Percentiles rank a stretch among this genome's conserved stretches.
Conservation (phyloP, 2,113 vertebrate genomes). For the Paracanthobrama guichenoti region DNA sequence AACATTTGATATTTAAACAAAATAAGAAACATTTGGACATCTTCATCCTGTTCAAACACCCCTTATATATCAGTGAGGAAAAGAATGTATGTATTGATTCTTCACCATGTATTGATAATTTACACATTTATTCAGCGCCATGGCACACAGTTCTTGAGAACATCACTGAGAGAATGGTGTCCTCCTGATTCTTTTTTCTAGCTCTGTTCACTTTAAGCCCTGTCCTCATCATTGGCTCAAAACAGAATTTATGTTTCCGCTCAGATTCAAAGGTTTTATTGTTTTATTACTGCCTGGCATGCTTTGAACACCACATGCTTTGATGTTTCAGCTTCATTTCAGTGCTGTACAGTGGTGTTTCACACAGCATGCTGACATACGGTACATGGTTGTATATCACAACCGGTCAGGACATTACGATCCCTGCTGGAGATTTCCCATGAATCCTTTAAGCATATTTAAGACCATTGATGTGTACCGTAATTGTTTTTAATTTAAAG, state of each 20-base stretch:
- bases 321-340: neutral
- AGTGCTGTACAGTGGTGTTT: neutral
- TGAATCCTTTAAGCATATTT: neutral
- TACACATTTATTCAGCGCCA: neutral
- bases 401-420: neutral
- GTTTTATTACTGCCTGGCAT: neutral
- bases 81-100: no score
- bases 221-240: neutral
- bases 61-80: no score
- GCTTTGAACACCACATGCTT: constrained; percentile 6
- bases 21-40: no score
- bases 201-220: neutral
- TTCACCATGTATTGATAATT: neutral
- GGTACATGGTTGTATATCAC: neutral
- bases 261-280: neutral
- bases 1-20: no score
- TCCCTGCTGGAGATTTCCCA: neutral
- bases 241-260: constrained; percentile 6
- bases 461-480: neutral
- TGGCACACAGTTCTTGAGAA: neutral
- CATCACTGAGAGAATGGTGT: neutral
- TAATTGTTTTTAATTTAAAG: neutral
- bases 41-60: no score
- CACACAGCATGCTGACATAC: neutral
- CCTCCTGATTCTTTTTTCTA: neutral